Evolutionary conservation across 2,113 vertebrate genomes (phyloP).

Genomic region (Noctilio leporinus): DNA sequence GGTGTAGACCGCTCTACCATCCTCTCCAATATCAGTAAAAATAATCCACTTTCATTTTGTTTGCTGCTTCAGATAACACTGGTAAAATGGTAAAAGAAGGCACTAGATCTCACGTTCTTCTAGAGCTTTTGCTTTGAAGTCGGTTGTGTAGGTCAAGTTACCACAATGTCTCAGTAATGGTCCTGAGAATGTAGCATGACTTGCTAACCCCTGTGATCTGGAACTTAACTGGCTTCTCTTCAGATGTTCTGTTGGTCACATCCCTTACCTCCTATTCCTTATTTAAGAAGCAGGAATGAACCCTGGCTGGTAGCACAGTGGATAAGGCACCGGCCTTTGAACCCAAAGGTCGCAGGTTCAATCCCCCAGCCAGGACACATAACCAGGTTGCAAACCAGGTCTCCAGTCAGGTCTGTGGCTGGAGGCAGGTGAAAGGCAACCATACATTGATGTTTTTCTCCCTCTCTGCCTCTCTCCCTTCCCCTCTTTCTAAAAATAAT

Average conservation of each 20-base stretch:
- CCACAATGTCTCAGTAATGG: background rate
- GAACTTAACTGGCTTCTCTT: background rate
- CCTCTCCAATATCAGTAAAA: background rate
- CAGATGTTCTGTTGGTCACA: background rate
- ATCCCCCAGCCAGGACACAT: too few relatives aligned
- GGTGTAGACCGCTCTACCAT: background rate
- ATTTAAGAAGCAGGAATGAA: too few relatives aligned
- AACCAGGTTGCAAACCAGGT: too few relatives aligned
- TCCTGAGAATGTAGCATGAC: background rate
- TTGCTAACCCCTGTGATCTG: background rate
- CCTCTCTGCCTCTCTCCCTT: too few relatives aligned
- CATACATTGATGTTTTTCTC: too few relatives aligned
- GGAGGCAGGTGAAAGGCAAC: too few relatives aligned
- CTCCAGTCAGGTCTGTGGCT: too few relatives aligned
- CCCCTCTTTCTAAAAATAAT: too few relatives aligned
- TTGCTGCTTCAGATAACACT: background rate
- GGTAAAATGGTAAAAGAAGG: background rate
- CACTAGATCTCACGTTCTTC: background rate
- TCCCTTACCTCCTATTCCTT: background rate
- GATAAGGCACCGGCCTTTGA: too few relatives aligned
- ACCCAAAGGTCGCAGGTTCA: too few relatives aligned
- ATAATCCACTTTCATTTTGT: background rate
- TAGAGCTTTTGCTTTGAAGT: background rate
- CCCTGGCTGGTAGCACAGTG: too few relatives aligned
- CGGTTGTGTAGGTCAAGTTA: background rate